Percentiles rank a stretch among this genome's conserved stretches.
phyloP scores from a whole-genome alignment of 2,113 vertebrate species.

The Eurypyga helias region DNA sequence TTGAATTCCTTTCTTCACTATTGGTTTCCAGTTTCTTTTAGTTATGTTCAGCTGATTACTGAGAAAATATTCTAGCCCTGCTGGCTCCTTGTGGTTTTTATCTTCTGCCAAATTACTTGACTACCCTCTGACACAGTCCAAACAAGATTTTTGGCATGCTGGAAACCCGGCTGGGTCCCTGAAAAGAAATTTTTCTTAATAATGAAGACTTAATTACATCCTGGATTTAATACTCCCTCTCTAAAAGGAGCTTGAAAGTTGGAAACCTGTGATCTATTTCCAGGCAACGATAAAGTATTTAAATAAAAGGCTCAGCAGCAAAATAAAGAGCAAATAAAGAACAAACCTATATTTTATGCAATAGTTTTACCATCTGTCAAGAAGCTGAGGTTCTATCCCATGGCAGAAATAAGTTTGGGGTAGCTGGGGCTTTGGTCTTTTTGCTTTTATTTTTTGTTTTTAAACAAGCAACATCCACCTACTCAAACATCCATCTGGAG shows the following conservation, averaged over 20 bases:
- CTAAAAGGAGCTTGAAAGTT: not conserved
- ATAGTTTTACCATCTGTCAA: not conserved
- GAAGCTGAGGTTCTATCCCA: not conserved
- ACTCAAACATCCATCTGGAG: not conserved
- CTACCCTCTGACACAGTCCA: not conserved
- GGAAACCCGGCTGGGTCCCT: not conserved
- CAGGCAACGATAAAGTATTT: not conserved
- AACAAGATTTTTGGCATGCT: not conserved
- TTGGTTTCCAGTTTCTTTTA: not conserved
- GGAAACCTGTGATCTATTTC: not conserved
- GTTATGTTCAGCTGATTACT: not conserved
- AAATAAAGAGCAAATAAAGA: not conserved
- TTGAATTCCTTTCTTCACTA: not conserved
- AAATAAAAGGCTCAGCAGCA: not conserved
- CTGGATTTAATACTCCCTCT: not conserved
- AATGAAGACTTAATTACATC: slow-evolving; percentile 33
- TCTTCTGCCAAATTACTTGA: slow-evolving; percentile 26
- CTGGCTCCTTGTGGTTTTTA: not conserved
- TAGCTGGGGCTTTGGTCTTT: not conserved
- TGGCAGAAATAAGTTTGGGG: not conserved
- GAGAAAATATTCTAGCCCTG: not conserved
- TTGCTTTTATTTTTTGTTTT: not conserved
- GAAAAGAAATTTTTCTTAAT: slow-evolving; percentile 34
- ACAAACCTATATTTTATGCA: not conserved
- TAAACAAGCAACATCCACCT: not conserved